phyloP scores from a whole-genome alignment of 2,113 vertebrate genomes.

The Scomber colias region DNA sequence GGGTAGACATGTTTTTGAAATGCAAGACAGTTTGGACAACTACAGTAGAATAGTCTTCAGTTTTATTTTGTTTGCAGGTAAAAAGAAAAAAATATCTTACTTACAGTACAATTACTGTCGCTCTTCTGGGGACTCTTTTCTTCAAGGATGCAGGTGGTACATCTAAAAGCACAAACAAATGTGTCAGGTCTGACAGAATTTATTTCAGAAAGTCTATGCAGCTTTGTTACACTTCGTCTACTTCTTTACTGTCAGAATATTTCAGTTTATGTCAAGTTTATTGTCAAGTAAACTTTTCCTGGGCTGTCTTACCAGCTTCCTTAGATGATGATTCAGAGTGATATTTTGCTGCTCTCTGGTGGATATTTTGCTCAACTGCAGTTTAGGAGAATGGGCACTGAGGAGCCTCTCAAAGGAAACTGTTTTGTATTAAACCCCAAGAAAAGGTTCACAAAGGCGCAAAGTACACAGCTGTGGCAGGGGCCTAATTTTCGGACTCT shows the following conservation, averaged over 20 bases:
- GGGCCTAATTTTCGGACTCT: not conserved
- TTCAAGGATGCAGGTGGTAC: not conserved
- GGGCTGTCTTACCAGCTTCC: not conserved
- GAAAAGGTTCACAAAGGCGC: not conserved
- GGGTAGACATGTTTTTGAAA: not conserved
- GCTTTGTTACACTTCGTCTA: not conserved
- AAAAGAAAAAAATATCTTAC: not conserved
- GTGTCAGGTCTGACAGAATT: not conserved
- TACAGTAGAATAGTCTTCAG: not conserved
- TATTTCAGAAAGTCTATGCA: not conserved
- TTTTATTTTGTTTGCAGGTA: conserved; percentile 8
- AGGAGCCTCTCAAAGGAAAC: not conserved
- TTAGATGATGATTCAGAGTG: conserved; percentile 3
- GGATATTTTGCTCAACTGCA: conserved; percentile 36
- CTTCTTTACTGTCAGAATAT: too few species aligned
- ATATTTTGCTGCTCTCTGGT: conserved; percentile 63
- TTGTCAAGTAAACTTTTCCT: too few species aligned
- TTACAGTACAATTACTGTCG: conserved; percentile 21
- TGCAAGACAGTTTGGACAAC: not conserved
- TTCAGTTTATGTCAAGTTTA: not conserved
- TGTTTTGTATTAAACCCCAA: not conserved
- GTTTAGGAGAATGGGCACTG: not conserved
- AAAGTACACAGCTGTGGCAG: not conserved
- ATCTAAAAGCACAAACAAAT: not conserved
- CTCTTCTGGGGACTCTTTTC: not conserved